Evolutionary conservation across 2,113 vertebrate species (phyloP), one percentile per base, ranked within the genome.

Genomic region (Nyctereutes procyonoides): DNA sequence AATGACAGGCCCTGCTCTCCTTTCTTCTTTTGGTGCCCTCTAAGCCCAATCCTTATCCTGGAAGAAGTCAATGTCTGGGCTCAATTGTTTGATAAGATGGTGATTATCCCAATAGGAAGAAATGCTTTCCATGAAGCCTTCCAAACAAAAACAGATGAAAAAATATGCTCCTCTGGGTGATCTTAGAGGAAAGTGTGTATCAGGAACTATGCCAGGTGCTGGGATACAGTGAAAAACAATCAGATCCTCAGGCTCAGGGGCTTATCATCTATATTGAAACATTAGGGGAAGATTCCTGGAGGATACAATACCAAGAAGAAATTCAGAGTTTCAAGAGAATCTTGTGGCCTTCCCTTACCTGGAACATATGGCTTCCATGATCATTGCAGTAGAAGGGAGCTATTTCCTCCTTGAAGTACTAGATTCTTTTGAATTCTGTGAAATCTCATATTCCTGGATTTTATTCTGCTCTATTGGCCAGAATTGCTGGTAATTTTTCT

Each of bases 151-250:
- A 99, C 99, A 98, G 99, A 99, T 0, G 99, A 14, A 98, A 99
- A 99, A 97, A 99, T 98, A 99, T 99, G 98, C 99, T 99, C 98
- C 99, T 99, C 99, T 99, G 99, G 99, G 98, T 99, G 93, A 98
- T 99, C 96, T 99, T 99, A 58, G 99, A 99, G 97, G 99, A 99
- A 56, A 26, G 15, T 56, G 99, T 99, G 87, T 99, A 99, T 98
- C 99, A 99, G 99, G 99, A 88, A 28, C 55, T 80, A 26, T 73
- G 17, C 43, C 60, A 84, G 58, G 43, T 38, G 1, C 76, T 79
- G 22, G 56, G 69, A 43, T 51, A 74, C 58, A 51, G 28, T 51
- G 55, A 38, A 38, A 84, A 69, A 22, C 43, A 71, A n/a, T 58
- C 53, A 88, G 69, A 87, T 48, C 62, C 51, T 60, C 48, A 79